Evolutionary conservation across 2,888 invertebrate genomes (phyloP), one percentile per base, ranked within the genome.

Genomic region (Leptinotarsa haldemani): DNA sequence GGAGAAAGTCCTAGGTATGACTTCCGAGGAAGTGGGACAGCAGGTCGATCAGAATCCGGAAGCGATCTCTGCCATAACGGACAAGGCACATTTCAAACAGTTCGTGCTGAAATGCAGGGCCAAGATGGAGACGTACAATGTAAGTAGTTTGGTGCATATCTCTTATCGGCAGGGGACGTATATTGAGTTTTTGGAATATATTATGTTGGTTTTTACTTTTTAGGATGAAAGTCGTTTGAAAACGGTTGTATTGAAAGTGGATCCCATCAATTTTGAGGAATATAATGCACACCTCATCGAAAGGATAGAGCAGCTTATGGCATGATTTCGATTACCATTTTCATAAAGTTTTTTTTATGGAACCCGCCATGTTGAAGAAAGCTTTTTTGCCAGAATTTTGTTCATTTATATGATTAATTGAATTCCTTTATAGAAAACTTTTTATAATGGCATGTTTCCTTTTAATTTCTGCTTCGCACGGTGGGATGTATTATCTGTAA

Each of bases 111-210:
- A 94, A 86, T 90, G 98, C 80, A 90, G 97, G 73, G 93, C 95
- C 48, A 97, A 96, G 88, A 91, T 95, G 88, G 99, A 99, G 88
- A 94, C 92, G 15, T 99, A 93, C 86, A 97, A 96, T 86, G 97
- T 96, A 88, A 91, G 80, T 50, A 50, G 2, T 40, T 40, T 12
- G 2, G 2, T 40, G 9, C 40, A 40, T 30, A 30, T 9, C 40
- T 12, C 12, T 9, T 40, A 40, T 40, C 9, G 40, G 12, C 40
- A 40, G 2, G 9, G 40, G 40, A 9, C 40, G 1, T 1, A 40
- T 40, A 40, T 2, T 40, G 12, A 40, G 9, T 12, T 40, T 40
- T 40, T 40, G 40, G 40, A 40, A 30, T 30, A 30, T 30, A 30
- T 40, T 40, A 40, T 40, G 40, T 40, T 40, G 40, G 40, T 40